Conservation (phyloP, 2,113 vertebrate species). For the Neotragus pygmaeus region DNA sequence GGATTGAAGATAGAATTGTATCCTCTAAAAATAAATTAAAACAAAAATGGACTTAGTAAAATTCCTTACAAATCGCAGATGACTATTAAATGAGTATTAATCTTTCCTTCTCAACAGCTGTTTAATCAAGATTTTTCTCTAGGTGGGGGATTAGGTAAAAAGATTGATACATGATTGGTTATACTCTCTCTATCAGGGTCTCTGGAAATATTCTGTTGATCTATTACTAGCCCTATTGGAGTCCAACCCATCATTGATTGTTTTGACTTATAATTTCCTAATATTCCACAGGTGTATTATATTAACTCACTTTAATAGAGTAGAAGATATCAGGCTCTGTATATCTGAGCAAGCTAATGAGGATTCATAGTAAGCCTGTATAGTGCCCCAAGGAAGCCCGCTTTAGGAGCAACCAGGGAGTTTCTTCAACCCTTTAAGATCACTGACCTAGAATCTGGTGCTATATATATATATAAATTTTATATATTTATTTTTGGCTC, state of each 20-base stretch:
- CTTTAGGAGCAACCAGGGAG: neutral
- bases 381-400: neutral
- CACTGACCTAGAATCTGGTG: neutral
- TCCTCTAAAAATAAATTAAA: neutral
- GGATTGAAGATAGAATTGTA: neutral
- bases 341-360: neutral
- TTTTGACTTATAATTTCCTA: neutral
- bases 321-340: neutral
- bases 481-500: neutral
- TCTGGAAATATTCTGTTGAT: neutral
- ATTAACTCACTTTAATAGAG: neutral
- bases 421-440: neutral
- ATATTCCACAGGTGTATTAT: neutral
- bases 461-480: neutral
- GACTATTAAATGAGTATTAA: neutral
- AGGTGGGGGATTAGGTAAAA: neutral
- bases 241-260: neutral
- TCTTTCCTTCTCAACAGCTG: neutral
- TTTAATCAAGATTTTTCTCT: neutral
- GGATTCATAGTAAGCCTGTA: neutral
- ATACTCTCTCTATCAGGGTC: neutral
- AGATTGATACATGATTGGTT: neutral
- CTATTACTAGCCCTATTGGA: neutral
- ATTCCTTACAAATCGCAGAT: neutral
- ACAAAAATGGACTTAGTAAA: neutral